A percentile compares a stretch with the other conserved stretches of the same genome.
Conservation (phyloP, 2,888 invertebrate genomes). For the Palloptera scutellata region DNA sequence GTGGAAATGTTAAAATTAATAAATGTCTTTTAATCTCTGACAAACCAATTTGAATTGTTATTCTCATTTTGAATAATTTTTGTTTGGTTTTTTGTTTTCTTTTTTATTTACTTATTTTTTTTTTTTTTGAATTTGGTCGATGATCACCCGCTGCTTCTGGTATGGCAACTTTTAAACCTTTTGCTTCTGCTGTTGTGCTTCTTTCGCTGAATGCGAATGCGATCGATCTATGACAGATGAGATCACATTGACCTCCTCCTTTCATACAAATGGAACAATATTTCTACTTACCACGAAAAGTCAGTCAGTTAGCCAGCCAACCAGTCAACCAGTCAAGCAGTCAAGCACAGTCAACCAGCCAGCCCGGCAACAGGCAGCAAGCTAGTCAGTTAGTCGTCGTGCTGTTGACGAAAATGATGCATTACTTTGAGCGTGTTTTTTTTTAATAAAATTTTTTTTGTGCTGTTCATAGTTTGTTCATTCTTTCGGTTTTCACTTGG, state of each 20-base stretch:
- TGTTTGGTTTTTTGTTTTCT: no score
- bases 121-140: slow-evolving; percentile 47
- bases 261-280: background rate
- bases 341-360: slow-evolving; percentile 4
- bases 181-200: slow-evolving; percentile 39
- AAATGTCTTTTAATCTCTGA: slow-evolving; percentile 57
- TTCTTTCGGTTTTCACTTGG: slow-evolving; percentile 44
- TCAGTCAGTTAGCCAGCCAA: background rate
- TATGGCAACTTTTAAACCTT: slow-evolving; percentile 47
- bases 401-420: slow-evolving; percentile 53
- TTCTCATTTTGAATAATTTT: background rate
- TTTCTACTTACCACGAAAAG: background rate
- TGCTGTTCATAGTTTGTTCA: slow-evolving; percentile 25
- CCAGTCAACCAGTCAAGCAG: background rate
- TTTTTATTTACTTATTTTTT: slow-evolving; percentile 1
- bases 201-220: slow-evolving; percentile 43
- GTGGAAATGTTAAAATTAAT: slow-evolving; percentile 46
- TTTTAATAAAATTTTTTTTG: slow-evolving; percentile 35
- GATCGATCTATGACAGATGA: slow-evolving; percentile 63
- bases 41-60: slow-evolving; percentile 53
- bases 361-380: background rate
- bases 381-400: slow-evolving; percentile 36
- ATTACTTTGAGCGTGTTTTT: slow-evolving; percentile 45
- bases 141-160: slow-evolving; percentile 55
- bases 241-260: slow-evolving; percentile 55